A percentile compares a stretch with the other conserved stretches of the same genome.
Conservation (phyloP, 2,113 vertebrate genomes). For the Psilopsiagon aurifrons region DNA sequence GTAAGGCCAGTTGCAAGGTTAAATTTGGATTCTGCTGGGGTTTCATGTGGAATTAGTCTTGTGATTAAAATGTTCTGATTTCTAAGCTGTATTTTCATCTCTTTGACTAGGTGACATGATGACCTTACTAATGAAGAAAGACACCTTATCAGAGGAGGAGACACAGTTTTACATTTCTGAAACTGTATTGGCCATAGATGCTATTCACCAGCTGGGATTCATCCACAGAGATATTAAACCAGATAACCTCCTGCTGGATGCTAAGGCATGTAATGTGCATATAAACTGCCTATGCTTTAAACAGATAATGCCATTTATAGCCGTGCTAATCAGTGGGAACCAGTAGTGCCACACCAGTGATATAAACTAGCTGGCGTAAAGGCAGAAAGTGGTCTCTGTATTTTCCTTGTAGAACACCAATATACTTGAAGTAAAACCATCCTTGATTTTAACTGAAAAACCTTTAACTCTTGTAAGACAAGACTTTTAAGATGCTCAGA, state of each 20-base stretch:
- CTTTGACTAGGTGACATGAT: conserved; percentile 93
- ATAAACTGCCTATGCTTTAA: background rate
- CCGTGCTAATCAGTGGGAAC: background rate
- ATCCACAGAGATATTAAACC: conserved; percentile 98
- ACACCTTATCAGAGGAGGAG: conserved; percentile 95
- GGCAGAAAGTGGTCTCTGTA: background rate
- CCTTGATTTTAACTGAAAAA: background rate
- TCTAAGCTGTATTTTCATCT: background rate
- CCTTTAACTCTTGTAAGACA: background rate
- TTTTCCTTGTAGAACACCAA: background rate
- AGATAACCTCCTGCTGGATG: conserved; percentile 95
- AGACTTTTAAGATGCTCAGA: background rate
- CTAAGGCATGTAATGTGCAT: conserved; percentile 81
- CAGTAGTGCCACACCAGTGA: background rate
- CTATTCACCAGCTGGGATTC: conserved; percentile 97
- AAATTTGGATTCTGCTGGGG: background rate
- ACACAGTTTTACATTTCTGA: conserved; percentile 99
- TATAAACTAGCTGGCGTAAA: background rate
- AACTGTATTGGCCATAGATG: conserved; percentile 95
- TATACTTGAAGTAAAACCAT: background rate
- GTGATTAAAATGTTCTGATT: background rate
- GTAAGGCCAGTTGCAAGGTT: background rate
- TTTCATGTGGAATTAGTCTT: background rate
- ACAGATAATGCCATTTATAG: background rate
- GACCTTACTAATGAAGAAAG: conserved; percentile 99